Evolutionary conservation across 2,113 vertebrate species (phyloP), one percentile per base, ranked within the genome.

Genomic region (Stigmatopora argus): DNA sequence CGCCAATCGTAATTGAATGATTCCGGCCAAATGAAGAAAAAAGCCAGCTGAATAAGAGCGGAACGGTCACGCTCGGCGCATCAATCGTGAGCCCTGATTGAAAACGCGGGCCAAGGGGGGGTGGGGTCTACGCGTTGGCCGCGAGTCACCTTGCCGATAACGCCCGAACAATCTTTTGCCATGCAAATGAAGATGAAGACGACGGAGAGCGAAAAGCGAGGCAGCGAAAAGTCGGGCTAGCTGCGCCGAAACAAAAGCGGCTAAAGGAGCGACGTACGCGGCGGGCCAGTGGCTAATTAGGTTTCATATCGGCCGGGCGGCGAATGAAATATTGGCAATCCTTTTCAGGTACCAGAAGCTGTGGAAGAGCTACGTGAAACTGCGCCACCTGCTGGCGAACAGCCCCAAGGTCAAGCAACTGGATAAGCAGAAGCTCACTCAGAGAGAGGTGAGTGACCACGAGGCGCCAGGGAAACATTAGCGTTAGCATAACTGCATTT

Each of bases 351-450:
- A 99, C 82, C 97, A 99, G 87, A 99, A 99, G 79, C 89, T 99
- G 62, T 99, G 97, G 97, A 99, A 98, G 87, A 98, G 96, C 86
- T 99, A 99, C 0, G 96, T 99, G 72, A 99, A 99, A 84, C 89
- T 98, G 53, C 95, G 97, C 82, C 97, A 99, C 86, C 93, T 99
- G 58, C 90, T 99, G 82, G 97, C 97, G 64, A 99, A 99, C 81
- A 99, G 97, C 79, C 97, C 97, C 47, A 99, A 98, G 89, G 96
- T 98, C 81, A 99, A 97, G 79, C 95, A 98, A 82, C 92, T 97
- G 5, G 96, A 99, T 90, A 99, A 99, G 71, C 96, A 98, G 91
- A 99, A 98, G 86, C 88, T 99, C 64, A 95, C 93, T 0, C 96
- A 98, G 53, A 94, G 97, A 87, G 97, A 99, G 94, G 97, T 98